Percentiles rank a stretch among this genome's conserved stretches.
phyloP scores from a whole-genome alignment of 1,140 invertebrate species.

The Eupristina koningsbergeri region DNA sequence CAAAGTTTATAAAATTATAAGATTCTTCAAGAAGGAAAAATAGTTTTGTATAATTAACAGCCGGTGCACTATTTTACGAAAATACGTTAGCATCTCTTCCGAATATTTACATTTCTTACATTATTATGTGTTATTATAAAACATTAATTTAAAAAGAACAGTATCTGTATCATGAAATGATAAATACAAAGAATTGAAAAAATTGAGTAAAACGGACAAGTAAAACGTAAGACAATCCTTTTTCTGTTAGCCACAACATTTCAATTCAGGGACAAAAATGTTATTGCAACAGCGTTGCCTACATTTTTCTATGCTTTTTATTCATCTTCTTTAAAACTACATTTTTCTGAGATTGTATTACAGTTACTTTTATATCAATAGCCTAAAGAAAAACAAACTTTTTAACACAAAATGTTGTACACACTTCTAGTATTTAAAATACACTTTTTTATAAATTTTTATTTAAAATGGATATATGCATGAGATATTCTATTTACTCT shows the following conservation, averaged over 20 bases:
- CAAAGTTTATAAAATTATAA: no score
- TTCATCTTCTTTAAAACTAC: slow-evolving; percentile 43
- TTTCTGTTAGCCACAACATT: slow-evolving; percentile 14
- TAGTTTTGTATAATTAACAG: no score
- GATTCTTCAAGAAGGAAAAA: no score
- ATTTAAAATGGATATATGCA: no score
- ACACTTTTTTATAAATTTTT: no score
- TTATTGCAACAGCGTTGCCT: background rate
- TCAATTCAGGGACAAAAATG: slow-evolving; percentile 32
- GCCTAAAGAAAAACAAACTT: background rate
- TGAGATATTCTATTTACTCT: no score
- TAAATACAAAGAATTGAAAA: slow-evolving; percentile 30
- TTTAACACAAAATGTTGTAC: no score
- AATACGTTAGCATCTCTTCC: no score
- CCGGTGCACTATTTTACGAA: no score
- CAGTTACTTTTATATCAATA: slow-evolving; percentile 14
- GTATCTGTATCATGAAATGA: background rate
- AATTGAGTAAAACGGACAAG: background rate
- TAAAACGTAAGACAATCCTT: background rate
- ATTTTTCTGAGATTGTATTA: slow-evolving; percentile 39
- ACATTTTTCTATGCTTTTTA: slow-evolving; percentile 21
- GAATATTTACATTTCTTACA: no score
- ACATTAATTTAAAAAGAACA: background rate
- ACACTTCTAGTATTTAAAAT: no score
- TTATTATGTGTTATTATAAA: no score